phyloP scores from a whole-genome alignment of 2,888 invertebrate genomes.

The Chloromyia formosa region DNA sequence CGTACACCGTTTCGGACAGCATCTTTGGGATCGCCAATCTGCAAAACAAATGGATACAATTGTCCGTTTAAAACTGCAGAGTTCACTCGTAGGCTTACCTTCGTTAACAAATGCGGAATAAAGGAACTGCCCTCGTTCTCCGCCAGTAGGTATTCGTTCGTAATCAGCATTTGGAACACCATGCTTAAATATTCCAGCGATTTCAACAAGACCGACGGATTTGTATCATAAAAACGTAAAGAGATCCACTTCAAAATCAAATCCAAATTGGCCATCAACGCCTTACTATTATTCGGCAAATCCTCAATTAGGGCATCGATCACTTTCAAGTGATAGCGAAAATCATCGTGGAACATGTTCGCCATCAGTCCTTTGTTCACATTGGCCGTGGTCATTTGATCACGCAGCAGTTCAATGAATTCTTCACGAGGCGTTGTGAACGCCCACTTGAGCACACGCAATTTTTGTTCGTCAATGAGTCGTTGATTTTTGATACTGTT shows the following conservation, averaged over 20 bases:
- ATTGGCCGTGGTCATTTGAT: constrained; percentile 88
- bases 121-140: constrained; percentile 94
- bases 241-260: constrained; percentile 96
- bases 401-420: constrained; percentile 89
- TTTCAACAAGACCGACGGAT: constrained; percentile 95
- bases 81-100: constrained; percentile 76
- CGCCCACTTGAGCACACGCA: constrained; percentile 95
- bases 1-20: constrained; percentile 90
- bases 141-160: constrained; percentile 83
- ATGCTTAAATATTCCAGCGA: constrained; percentile 90
- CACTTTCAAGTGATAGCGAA: constrained; percentile 93
- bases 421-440: constrained; percentile 93
- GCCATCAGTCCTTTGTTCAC: constrained; percentile 86
- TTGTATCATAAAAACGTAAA: constrained; percentile 96
- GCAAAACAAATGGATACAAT: not conserved
- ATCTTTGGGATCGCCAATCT: constrained; percentile 97
- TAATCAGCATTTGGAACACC: constrained; percentile 83
- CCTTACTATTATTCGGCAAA: constrained; percentile 77
- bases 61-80: not conserved
- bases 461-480: constrained; percentile 91
- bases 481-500: constrained; percentile 93
- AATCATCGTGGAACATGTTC: constrained; percentile 96
- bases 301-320: constrained; percentile 90
- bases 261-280: constrained; percentile 90
- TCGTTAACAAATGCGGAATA: constrained; percentile 92